Conservation (phyloP, 53 echinoderm and acorn worm species). For the Stichopus horrens region DNA sequence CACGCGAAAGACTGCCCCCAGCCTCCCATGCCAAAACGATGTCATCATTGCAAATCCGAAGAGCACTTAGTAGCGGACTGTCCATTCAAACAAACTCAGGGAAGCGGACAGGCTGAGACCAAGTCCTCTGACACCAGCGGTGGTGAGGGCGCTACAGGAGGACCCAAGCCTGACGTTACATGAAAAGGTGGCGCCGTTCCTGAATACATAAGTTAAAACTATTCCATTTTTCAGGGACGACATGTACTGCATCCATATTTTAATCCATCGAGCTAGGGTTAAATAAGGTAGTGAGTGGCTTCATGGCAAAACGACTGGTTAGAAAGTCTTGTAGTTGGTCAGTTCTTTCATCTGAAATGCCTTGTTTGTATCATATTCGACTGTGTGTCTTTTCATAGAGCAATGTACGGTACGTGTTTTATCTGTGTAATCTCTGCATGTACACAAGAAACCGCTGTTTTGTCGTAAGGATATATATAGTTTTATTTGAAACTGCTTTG, state of each 20-base stretch:
- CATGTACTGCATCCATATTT: conserved; percentile 44
- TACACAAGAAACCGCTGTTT: not conserved
- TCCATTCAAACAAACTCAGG: conserved; percentile 85
- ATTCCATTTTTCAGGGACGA: conserved; percentile 41
- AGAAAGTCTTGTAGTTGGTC: conserved; percentile 40
- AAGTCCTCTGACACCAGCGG: conserved; percentile 43
- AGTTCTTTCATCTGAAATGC: conserved; percentile 50
- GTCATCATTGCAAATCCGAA: conserved; percentile 93
- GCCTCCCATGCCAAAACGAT: conserved; percentile 87
- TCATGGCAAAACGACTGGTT: conserved; percentile 43
- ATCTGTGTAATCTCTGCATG: not conserved
- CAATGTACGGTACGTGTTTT: conserved; percentile 39
- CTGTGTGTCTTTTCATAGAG: conserved; percentile 47
- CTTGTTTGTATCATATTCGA: conserved; percentile 45
- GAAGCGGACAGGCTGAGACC: conserved; percentile 54
- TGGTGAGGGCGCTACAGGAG: conserved; percentile 22
- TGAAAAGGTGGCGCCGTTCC: conserved; percentile 46
- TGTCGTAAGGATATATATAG: conserved; percentile 2
- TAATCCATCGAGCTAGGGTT: conserved; percentile 44
- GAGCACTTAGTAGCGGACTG: conserved; percentile 97
- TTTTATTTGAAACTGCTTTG: not conserved
- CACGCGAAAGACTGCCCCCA: conserved; percentile 94
- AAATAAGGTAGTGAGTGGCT: conserved; percentile 29
- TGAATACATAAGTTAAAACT: conserved; percentile 17
- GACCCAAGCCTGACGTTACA: conserved; percentile 43